Evolutionary conservation across 2,888 invertebrate species (phyloP).

Genomic region (Melikaiella ostensackeni): DNA sequence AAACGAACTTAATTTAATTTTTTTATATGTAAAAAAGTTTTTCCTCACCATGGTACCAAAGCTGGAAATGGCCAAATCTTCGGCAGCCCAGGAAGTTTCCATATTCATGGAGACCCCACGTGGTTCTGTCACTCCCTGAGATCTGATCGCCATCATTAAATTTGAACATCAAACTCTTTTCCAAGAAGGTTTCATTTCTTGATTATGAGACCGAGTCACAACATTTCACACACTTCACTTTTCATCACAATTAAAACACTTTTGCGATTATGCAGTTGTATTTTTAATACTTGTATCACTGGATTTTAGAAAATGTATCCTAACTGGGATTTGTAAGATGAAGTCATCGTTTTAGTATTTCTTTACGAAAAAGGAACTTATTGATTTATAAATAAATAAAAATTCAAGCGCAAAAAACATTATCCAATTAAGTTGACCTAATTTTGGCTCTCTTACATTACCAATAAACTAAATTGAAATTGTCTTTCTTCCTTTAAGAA

Average conservation of each 20-base stretch:
- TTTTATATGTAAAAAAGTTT: not conserved
- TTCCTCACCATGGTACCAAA: slow-evolving; percentile 67
- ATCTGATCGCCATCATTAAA: slow-evolving; percentile 57
- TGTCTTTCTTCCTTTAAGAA: too few relatives aligned
- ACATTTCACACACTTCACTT: not conserved
- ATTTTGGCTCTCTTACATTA: too few relatives aligned
- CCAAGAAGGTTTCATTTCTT: not conserved
- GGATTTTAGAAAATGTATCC: not conserved
- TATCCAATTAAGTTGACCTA: too few relatives aligned
- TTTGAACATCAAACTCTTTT: not conserved
- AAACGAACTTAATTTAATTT: not conserved
- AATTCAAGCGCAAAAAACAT: too few relatives aligned
- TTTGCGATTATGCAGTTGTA: not conserved
- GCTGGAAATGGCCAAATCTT: slow-evolving; percentile 69
- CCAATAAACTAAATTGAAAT: too few relatives aligned
- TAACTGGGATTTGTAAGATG: not conserved
- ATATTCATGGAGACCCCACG: slow-evolving; percentile 79
- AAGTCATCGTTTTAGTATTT: not conserved
- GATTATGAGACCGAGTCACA: not conserved
- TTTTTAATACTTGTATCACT: not conserved
- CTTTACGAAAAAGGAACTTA: not conserved
- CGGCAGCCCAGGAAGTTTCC: slow-evolving; percentile 81
- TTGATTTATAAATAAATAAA: too few relatives aligned
- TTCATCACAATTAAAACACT: not conserved
- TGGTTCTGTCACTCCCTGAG: slow-evolving; percentile 57